A percentile compares a stretch with the other conserved stretches of the same genome.
Conservation (phyloP, 1,140 invertebrate species). For the Ptiloglossa arizonensis region DNA sequence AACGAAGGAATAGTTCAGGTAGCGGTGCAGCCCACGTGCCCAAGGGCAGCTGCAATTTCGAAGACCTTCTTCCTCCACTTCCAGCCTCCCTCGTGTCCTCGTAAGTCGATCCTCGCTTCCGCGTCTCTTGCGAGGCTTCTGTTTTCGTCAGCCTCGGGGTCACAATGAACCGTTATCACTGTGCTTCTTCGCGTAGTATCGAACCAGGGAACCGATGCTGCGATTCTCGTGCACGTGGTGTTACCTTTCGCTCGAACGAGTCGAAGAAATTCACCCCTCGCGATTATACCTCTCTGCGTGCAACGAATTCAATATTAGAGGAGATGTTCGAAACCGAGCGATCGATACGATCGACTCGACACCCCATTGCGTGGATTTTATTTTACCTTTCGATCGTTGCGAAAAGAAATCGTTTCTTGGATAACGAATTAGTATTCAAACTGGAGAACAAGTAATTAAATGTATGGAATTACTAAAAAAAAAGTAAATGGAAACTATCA, state of each 20-base stretch:
- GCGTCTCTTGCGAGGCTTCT: constrained; percentile 58
- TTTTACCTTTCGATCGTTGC: no score
- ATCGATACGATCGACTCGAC: no score
- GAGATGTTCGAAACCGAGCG: no score
- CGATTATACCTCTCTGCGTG: no score
- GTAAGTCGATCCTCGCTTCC: constrained; percentile 73
- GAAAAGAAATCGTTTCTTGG: no score
- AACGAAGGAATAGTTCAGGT: constrained; percentile 53
- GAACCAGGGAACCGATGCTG: not conserved
- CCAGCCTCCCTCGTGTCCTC: constrained; percentile 37
- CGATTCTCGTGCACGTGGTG: not conserved
- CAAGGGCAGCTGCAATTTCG: constrained; percentile 67
- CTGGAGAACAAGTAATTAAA: no score
- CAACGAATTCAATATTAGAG: no score
- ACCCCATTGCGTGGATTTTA: no score
- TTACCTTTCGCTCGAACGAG: not conserved
- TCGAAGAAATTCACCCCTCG: not conserved
- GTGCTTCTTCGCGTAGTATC: not conserved
- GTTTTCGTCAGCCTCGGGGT: constrained; percentile 53
- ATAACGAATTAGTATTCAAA: no score
- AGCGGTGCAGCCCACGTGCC: constrained; percentile 62
- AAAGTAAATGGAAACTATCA: no score
- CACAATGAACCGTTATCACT: constrained; percentile 57
- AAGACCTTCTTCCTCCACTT: constrained; percentile 28
- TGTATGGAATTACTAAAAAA: no score